These are phyloP conservation scores for Oryzias celebensis DNA, from an alignment of 2,113 vertebrate genomes.

Conservation along the genomic window DNA sequence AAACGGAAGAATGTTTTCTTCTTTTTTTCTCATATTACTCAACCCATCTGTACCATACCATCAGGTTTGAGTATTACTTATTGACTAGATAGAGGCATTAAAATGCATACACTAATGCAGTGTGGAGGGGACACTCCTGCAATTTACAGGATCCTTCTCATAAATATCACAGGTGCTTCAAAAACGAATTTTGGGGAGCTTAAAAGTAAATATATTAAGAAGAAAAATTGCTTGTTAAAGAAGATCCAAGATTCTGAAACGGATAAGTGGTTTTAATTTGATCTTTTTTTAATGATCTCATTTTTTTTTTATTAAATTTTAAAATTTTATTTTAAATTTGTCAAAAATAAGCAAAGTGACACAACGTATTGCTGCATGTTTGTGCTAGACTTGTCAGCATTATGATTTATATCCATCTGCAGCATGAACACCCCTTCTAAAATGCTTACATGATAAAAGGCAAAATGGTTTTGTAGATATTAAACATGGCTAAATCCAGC, in stretches of 20 bases:
- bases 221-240: too few species aligned
- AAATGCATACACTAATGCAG: constrained; percentile 4
- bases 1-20: background rate
- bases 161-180: background rate
- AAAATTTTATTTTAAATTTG: too few species aligned
- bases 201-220: background rate
- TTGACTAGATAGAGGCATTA: constrained; percentile 9
- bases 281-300: too few species aligned
- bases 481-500: background rate
- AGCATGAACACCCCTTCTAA: too few species aligned
- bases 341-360: too few species aligned
- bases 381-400: too few species aligned
- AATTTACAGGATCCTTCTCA: background rate
- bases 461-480: background rate
- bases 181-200: background rate
- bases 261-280: too few species aligned
- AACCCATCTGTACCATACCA: background rate
- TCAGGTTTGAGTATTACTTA: constrained; percentile 8
- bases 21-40: constrained; percentile 6
- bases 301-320: too few species aligned
- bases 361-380: too few species aligned
- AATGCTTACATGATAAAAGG: too few species aligned
- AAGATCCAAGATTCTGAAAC: too few species aligned
- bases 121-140: background rate
- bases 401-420: too few species aligned